Conservation (phyloP, 2,113 vertebrate species). For the Chroicocephalus ridibundus region DNA sequence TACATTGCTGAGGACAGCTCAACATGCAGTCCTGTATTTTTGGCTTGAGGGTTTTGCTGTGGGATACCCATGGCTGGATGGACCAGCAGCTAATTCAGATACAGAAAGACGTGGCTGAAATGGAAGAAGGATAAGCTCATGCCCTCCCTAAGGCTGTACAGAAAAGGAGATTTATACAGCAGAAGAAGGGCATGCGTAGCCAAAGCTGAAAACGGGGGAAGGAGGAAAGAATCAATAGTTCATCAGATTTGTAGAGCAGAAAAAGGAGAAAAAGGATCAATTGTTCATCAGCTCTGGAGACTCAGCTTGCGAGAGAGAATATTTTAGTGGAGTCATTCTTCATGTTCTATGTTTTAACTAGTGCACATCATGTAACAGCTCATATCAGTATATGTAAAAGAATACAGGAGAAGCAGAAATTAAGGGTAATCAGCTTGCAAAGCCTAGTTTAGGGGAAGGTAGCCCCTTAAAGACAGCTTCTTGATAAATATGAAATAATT, state of each 20-base stretch:
- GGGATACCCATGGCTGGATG: accelerated
- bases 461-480: not conserved
- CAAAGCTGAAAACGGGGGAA: not conserved
- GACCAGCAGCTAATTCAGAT: not conserved
- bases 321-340: not conserved
- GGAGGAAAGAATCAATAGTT: conserved; percentile 26
- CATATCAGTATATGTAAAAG: not conserved
- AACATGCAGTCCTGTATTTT: accelerated
- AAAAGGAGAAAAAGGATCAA: not conserved
- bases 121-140: not conserved
- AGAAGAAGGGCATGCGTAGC: not conserved
- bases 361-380: not conserved
- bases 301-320: not conserved
- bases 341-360: not conserved
- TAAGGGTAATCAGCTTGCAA: not conserved
- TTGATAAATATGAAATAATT: not conserved
- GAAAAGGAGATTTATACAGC: not conserved
- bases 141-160: not conserved
- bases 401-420: not conserved
- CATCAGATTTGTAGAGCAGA: not conserved
- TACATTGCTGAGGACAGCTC: not conserved
- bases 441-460: not conserved
- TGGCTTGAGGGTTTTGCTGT: not conserved
- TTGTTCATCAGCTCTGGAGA: conserved; percentile 1
- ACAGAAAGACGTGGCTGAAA: not conserved